Base-by-base conservation (phyloP, 2,797 vertebrate genomes). In the Sitta carolinensis region DNA sequence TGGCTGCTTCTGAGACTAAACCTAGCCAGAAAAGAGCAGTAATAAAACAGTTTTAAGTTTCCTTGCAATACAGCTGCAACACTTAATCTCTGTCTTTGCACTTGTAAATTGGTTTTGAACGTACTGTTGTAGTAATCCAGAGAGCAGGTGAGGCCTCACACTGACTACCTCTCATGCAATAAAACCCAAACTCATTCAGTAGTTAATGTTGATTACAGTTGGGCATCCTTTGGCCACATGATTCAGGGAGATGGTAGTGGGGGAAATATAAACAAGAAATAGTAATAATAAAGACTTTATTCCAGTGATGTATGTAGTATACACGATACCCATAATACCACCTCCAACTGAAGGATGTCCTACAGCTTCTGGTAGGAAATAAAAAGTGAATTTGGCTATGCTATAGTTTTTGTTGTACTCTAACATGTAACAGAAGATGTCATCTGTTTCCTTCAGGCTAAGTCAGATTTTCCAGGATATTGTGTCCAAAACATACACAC, bases 391-490 rank as follows among this genome's bases (percentile, higher is more conserved):
- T 54, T 87, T 91, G 93, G 92, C 90, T 96, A 88, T 94, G 89
- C 90, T 95, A 47, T 94, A 93, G 78, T 94, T 97, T 97, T 87
- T 91, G 83, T 95, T 95, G 86, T 96, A 92, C 93, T 97, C 94
- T 94, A 94, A 97, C 94, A 78, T 38, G 75, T 96, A 93, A 90
- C n/a, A 87, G 94, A 93, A 94, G 76, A 36, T 76, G 86, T 84
- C 64, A 95, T 95, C 87, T 82, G 85, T 90, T 94, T 95, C 91
- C 94, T 91, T 95, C 87, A 94, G 92, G 61, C 82, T 91, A 93
- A 93, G 80, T 73, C 7, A 16, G 86, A 91, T 90, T 84, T 90
- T 82, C 61, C 34, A 61, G 89, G 79, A 69, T 72, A 78, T 54
- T 79, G 59, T 89, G 54, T 95, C 83, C 73, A 62, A 90, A 86